Percentiles rank a stretch among this genome's conserved stretches.
Conservation (phyloP, 2,888 invertebrate genomes). For the Leucoma salicis region DNA sequence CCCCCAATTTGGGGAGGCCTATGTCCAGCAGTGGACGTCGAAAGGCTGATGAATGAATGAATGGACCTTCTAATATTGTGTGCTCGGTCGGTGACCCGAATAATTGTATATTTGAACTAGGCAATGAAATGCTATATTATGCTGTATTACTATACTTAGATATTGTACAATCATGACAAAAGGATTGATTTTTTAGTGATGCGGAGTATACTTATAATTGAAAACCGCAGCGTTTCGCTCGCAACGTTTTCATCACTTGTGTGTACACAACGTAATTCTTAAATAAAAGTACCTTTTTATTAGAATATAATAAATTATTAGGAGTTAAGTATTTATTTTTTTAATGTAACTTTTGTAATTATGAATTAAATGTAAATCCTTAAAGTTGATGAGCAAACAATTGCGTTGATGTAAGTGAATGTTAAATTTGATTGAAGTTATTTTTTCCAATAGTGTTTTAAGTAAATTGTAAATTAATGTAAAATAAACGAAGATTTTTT, state of each 20-base stretch:
- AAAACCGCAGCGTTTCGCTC: slow-evolving; percentile 48
- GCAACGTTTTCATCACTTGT: slow-evolving; percentile 57
- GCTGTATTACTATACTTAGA: too few relatives aligned
- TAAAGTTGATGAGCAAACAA: slow-evolving; percentile 41
- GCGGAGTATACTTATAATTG: too few relatives aligned
- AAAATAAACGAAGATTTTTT: slow-evolving; percentile 81
- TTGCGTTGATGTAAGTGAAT: slow-evolving; percentile 56
- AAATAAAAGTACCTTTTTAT: slow-evolving; percentile 76
- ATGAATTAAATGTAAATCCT: slow-evolving; percentile 58
- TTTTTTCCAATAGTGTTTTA: slow-evolving; percentile 52
- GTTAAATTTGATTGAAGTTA: slow-evolving; percentile 72
- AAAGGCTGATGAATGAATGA: too few relatives aligned
- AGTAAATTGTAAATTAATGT: slow-evolving; percentile 78
- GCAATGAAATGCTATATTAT: too few relatives aligned
- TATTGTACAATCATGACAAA: too few relatives aligned
- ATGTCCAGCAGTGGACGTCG: too few relatives aligned
- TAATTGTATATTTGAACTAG: too few relatives aligned
- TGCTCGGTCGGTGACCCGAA: too few relatives aligned
- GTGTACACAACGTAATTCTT: slow-evolving; percentile 54
- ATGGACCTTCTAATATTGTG: too few relatives aligned
- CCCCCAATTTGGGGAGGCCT: too few relatives aligned
- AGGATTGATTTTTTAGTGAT: too few relatives aligned
- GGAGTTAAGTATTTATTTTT: slow-evolving; percentile 75
- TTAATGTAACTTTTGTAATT: slow-evolving; percentile 65
- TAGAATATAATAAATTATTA: slow-evolving; percentile 55